phyloP scores from a whole-genome alignment of 2,797 vertebrate species.

The Triplophysa yarkandensis region DNA sequence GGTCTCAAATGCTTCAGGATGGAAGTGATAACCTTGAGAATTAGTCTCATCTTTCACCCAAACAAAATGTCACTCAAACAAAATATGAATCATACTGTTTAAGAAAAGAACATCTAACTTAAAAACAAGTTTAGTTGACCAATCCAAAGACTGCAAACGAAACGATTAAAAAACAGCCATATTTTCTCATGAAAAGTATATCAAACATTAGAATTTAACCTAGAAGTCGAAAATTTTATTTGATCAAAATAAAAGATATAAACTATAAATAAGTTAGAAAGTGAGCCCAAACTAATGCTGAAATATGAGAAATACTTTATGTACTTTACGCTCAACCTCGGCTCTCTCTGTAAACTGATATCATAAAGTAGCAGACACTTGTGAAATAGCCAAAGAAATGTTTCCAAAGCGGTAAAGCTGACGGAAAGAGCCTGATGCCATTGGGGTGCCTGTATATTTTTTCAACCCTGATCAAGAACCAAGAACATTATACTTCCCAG shows the following conservation, averaged over 20 bases:
- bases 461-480: conserved; percentile 47
- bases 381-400: conserved; percentile 14
- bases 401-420: conserved; percentile 13
- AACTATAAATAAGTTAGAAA: background rate
- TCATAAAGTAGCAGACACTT: conserved; percentile 3
- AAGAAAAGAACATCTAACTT: background rate
- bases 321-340: background rate
- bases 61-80: conserved; percentile 23
- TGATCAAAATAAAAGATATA: background rate
- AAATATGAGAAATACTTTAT: background rate
- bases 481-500: conserved; percentile 53
- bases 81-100: conserved; percentile 13
- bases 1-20: background rate
- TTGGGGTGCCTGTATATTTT: conserved; percentile 34
- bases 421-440: conserved; percentile 22
- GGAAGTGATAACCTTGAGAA: conserved; percentile 14
- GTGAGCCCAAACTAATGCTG: background rate
- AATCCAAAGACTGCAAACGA: background rate
- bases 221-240: background rate
- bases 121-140: conserved; percentile 2
- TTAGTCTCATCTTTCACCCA: conserved; percentile 11
- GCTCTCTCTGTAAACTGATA: background rate
- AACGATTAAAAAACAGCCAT: background rate
- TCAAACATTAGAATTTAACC: too few relatives aligned
- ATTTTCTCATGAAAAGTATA: background rate